phyloP scores from a whole-genome alignment of 2,888 invertebrate species.

The Protodeltote pygarga region DNA sequence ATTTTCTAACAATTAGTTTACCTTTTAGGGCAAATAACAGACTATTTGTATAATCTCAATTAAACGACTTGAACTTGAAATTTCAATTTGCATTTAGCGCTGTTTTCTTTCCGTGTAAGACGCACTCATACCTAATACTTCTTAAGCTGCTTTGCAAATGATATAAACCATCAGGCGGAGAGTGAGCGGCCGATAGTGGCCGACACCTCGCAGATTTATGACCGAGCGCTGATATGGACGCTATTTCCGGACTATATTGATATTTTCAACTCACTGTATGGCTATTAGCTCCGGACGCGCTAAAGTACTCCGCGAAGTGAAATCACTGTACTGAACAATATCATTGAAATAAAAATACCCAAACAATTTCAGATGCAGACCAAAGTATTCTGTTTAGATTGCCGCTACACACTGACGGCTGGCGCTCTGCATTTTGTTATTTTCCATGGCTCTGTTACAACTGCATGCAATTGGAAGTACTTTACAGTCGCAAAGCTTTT shows the following conservation, averaged over 20 bases:
- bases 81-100: constrained; percentile 38
- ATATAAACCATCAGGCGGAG: constrained; percentile 83
- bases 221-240: constrained; percentile 68
- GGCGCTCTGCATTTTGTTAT: constrained; percentile 47
- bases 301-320: constrained; percentile 76
- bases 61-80: constrained; percentile 37
- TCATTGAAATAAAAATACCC: constrained; percentile 39
- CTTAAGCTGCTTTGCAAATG: constrained; percentile 83
- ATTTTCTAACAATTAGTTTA: too few species aligned
- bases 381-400: constrained; percentile 36
- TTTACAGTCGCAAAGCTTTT: constrained; percentile 61
- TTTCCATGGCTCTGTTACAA: constrained; percentile 52
- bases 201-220: constrained; percentile 84
- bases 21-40: too few species aligned
- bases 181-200: constrained; percentile 79
- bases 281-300: constrained; percentile 79
- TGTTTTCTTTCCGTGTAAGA: constrained; percentile 41
- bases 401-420: constrained; percentile 34
- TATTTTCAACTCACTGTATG: constrained; percentile 74
- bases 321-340: constrained; percentile 60
- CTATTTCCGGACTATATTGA: constrained; percentile 81
- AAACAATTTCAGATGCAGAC: constrained; percentile 28
- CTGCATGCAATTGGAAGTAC: constrained; percentile 49
- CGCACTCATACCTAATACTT: constrained; percentile 75
- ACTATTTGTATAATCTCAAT: too few species aligned